Base-by-base conservation (phyloP, 2,888 invertebrate species). In the Sminthurinus aureus region DNA sequence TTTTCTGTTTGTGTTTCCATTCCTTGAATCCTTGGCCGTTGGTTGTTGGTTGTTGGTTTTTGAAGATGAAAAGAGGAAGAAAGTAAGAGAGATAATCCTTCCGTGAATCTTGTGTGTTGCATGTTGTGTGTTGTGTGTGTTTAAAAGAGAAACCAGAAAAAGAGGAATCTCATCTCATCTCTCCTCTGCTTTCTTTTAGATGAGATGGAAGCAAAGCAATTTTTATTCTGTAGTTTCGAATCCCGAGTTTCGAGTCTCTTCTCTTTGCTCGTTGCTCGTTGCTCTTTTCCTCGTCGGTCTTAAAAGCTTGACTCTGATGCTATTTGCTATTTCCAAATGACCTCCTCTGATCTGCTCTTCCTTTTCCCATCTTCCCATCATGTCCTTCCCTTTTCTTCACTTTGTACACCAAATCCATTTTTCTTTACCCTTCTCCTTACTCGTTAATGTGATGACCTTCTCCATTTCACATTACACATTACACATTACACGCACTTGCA, bases 281-380 rank as follows among this genome's bases (percentile, higher is more conserved):
- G n/a, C n/a, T n/a, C 74, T 67, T 66, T 83, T 79, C n/a, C 67
- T 67, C 71, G 75, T 2, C 38, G 38, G 79, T 74, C 79, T 83
- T 83, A 83, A 83, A 83, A 83, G 79, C 83, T 79, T 79, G 20
- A 51, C 75, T 79, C 64, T 26, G 69, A 64, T 79, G 74, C 24
- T 24, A 11, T n/a, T 20, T 67, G 67, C 20, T 79, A 64, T 83
- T 83, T 66, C 75, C 75, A 83, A 83, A 83, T 83, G 79, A 83
- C 83, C 83, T 83, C 75, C 79, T 79, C 83, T 38, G 74, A 38
- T 20, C n/a, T 20, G 26, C 52, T 52, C 67, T 52, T 58, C 73
- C 38, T 67, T 58, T 15, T 20, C n/a, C 69, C 58, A 69, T 52
- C 67, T 52, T 58, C 73, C 38, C 74, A 4, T 74, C 38, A 3